Percentiles rank a stretch among this genome's conserved stretches.
Conservation (phyloP, 37 sponge, comb jelly and placozoan genomes). For the Sycon ciliatum region DNA sequence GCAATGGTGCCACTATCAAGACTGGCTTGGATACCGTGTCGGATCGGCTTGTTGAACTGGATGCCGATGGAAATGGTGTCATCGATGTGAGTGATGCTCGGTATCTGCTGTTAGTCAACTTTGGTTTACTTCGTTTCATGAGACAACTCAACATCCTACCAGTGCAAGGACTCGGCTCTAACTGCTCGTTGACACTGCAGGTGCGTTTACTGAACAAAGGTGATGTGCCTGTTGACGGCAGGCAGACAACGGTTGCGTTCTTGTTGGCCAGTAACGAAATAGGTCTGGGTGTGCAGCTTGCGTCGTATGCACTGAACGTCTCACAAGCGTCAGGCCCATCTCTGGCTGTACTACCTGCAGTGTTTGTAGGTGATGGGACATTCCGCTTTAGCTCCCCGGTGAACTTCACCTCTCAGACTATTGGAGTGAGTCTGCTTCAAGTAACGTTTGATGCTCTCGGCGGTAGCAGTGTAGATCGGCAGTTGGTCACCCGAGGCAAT, state of each 20-base stretch:
- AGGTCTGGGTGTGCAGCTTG: neutral
- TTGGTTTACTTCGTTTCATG: slow-evolving; percentile 40
- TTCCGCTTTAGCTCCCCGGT: slow-evolving; percentile 9
- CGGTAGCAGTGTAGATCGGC: slow-evolving; percentile 14
- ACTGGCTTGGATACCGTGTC: too few species aligned
- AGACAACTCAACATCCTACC: slow-evolving; percentile 27
- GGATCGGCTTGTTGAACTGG: slow-evolving; percentile 28
- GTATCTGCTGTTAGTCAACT: slow-evolving; percentile 40
- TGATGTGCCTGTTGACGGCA: neutral
- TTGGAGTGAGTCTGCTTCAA: slow-evolving; percentile 45
- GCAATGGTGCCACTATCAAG: too few species aligned
- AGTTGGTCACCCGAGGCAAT: slow-evolving; percentile 30
- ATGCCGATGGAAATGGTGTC: slow-evolving; percentile 36
- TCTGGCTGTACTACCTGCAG: slow-evolving; percentile 5
- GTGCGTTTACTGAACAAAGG: slow-evolving; percentile 8
- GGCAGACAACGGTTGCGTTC: neutral
- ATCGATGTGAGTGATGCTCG: slow-evolving; percentile 48
- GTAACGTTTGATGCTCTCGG: slow-evolving; percentile 29
- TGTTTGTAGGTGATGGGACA: neutral
- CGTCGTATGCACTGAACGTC: neutral
- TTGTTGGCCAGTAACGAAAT: neutral
- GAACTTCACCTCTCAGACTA: neutral
- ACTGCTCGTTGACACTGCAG: slow-evolving; percentile 39
- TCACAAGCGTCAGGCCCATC: neutral
- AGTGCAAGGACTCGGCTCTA: slow-evolving; percentile 23